Evolutionary conservation across 2,888 invertebrate genomes (phyloP).

Genomic region (Tubulanus polymorphus): DNA sequence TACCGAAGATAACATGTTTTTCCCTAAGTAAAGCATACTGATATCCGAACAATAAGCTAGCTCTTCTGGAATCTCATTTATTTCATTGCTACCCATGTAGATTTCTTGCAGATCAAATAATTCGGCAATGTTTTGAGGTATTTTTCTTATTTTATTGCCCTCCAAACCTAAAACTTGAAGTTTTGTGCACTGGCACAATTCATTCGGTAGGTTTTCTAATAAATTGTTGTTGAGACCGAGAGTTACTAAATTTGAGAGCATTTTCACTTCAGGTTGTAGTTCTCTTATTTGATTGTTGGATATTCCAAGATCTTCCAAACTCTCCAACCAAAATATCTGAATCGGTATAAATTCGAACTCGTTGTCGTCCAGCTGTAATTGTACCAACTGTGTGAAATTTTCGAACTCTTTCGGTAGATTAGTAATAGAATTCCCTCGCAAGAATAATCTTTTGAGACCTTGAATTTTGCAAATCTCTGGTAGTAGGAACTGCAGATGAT

Average conservation of each 20-base stretch:
- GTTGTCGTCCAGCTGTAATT: slow-evolving; percentile 42
- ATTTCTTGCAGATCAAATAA: slow-evolving; percentile 38
- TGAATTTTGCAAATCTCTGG: slow-evolving; percentile 41
- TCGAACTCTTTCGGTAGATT: slow-evolving; percentile 43
- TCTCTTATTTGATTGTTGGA: slow-evolving; percentile 36
- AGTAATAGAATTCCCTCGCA: slow-evolving; percentile 44
- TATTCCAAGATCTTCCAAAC: slow-evolving; percentile 37
- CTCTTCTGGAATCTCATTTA: slow-evolving; percentile 38
- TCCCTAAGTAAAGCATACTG: slow-evolving; percentile 33
- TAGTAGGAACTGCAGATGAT: slow-evolving; percentile 35
- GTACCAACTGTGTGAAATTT: slow-evolving; percentile 33
- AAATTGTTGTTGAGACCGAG: slow-evolving; percentile 41
- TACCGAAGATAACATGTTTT: slow-evolving; percentile 35
- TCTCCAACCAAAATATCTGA: slow-evolving; percentile 39
- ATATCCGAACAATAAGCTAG: slow-evolving; percentile 38
- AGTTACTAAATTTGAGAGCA: slow-evolving; percentile 31
- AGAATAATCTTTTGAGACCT: slow-evolving; percentile 30
- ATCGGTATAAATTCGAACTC: slow-evolving; percentile 46
- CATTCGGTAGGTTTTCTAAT: slow-evolving; percentile 33
- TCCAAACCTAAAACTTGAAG: slow-evolving; percentile 38
- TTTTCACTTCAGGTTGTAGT: slow-evolving; percentile 34
- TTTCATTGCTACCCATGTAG: slow-evolving; percentile 37
- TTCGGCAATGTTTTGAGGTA: slow-evolving; percentile 38
- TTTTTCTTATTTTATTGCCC: slow-evolving; percentile 31
- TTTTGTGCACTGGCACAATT: slow-evolving; percentile 27